A percentile compares a stretch with the other conserved stretches of the same genome.
These are phyloP conservation scores for Spisula solida DNA, from an alignment of 2,888 invertebrate species.

Conservation along the genomic window DNA sequence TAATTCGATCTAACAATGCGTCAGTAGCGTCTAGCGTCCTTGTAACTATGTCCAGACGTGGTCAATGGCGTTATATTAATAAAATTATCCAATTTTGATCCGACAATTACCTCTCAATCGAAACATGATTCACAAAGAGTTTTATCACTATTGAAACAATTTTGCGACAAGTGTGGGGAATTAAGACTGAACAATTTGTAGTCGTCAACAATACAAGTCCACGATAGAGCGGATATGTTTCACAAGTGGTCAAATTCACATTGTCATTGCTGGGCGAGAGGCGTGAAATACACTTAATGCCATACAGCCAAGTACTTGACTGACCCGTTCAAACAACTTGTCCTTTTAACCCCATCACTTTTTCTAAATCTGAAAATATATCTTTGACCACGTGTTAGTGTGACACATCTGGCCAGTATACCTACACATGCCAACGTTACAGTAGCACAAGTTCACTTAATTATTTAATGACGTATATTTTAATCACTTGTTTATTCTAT, in stretches of 20 bases:
- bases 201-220: background rate
- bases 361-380: background rate
- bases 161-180: slow-evolving; percentile 13
- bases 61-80: slow-evolving; percentile 37
- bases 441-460: too few species aligned
- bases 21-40: background rate
- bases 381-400: background rate
- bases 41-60: slow-evolving; percentile 22
- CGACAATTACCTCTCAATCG: slow-evolving; percentile 1
- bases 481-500: slow-evolving; percentile 19
- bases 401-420: background rate
- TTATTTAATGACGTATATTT: background rate
- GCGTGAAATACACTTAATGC: slow-evolving; percentile 34
- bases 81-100: slow-evolving; percentile 36
- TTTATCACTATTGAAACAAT: background rate
- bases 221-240: slow-evolving; percentile 25
- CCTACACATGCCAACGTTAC: background rate
- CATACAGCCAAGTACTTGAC: slow-evolving; percentile 24
- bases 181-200: slow-evolving; percentile 2
- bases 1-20: background rate
- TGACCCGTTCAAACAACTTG: slow-evolving; percentile 22
- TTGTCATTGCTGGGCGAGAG: background rate
- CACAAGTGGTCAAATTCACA: slow-evolving; percentile 33
- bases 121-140: background rate
- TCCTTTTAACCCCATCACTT: slow-evolving; percentile 11